Evolutionary conservation across 2,113 vertebrate species (phyloP), one percentile per base, ranked within the genome.

Genomic region (Accipiter cooperii): DNA sequence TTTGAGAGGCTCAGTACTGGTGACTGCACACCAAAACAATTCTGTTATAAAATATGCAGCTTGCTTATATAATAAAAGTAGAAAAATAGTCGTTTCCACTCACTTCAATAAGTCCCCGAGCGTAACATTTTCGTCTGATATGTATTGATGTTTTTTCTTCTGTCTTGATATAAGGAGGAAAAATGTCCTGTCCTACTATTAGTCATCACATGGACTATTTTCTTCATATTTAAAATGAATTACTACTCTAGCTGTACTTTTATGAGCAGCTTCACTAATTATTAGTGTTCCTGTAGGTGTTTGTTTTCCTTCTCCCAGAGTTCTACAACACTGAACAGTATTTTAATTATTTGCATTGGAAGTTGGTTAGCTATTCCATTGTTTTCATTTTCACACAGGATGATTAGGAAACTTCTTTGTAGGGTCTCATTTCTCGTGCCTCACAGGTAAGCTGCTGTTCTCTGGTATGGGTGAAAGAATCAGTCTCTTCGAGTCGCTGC

Each of bases 401-500:
- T 44, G 18, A 68, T 60, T 2, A 64, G 18, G 28, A 78, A 82
- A 77, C 61, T 64, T 93, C 78, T 84, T 91, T 90, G 70, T 49
- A 77, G 77, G 47, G 4, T 52, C 51, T 58, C 31, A 40, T 87
- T 96, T 61, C 61, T 79, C 4, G 4, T n/a, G 20, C 38, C 63
- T 15, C 13, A 17, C 5, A 46, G 84, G 81, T 63, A 85, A 87
- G 36, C 46, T 81, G n/a, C 22, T 80, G 58, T 87, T 96, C 63
- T 81, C 12, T 46, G 69, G 47, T 82, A 49, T 25, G 75, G 71
- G 96, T 81, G 87, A 95, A 90, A 83, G 83, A 94, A 94, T 91
- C 96, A 94, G 70, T 87, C 57, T 57, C 83, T 95, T 36, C 14
- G 74, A 86, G 87, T 47, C 0, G 0, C 74, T 29, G 36, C 55